Percentiles rank a stretch among this genome's conserved stretches.
Conservation (phyloP, 2,888 invertebrate genomes). For the Scaptomyza flava region DNA sequence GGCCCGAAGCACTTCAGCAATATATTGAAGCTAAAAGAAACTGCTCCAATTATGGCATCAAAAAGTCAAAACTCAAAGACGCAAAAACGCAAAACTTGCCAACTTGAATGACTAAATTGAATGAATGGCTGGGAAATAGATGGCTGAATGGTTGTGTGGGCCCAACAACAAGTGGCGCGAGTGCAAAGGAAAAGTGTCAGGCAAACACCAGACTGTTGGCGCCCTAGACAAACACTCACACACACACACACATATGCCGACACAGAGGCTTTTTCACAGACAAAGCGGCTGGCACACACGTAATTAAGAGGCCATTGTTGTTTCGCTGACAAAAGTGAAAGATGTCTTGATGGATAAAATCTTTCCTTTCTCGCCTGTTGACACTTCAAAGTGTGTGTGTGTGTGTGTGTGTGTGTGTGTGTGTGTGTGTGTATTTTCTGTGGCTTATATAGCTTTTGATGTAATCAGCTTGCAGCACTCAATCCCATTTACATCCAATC, state of each 20-base stretch:
- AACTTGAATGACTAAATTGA: conserved; percentile 1
- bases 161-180: conserved; percentile 66
- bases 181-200: conserved; percentile 72
- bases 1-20: conserved; percentile 51
- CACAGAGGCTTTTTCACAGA: conserved; percentile 31
- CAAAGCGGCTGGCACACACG: conserved; percentile 60
- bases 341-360: conserved; percentile 82
- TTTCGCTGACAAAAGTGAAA: conserved; percentile 84
- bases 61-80: conserved; percentile 48
- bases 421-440: conserved; percentile 24
- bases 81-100: conserved; percentile 18
- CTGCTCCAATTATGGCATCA: conserved; percentile 68
- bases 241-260: conserved; percentile 21
- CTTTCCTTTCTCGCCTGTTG: conserved; percentile 70
- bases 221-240: conserved; percentile 64
- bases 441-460: conserved; percentile 53
- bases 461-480: conserved; percentile 55
- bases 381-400: conserved; percentile 78
- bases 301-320: conserved; percentile 84
- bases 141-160: conserved; percentile 9
- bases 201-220: conserved; percentile 67
- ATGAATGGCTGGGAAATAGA: neutral
- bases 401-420: conserved; percentile 38
- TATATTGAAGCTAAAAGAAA: conserved; percentile 36
- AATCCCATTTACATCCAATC: conserved; percentile 73